A percentile compares a stretch with the other conserved stretches of the same genome.
Conservation (phyloP, 2,888 invertebrate species). For the Perdita meconis region DNA sequence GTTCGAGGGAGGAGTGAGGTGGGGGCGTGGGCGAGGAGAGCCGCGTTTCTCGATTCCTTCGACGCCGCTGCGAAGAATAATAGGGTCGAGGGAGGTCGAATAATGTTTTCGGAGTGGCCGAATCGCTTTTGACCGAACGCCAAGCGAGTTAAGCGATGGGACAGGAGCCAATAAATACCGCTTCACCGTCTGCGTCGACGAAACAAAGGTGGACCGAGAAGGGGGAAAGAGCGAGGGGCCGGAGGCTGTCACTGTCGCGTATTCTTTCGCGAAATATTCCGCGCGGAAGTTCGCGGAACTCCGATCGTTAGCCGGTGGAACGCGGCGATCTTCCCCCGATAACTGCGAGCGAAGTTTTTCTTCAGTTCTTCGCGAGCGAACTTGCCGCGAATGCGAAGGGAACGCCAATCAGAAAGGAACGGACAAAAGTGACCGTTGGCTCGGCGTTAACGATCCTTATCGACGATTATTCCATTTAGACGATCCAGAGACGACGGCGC, state of each 20-base stretch:
- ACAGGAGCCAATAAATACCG: conserved; percentile 56
- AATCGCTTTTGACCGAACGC: conserved; percentile 56
- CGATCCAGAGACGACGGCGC: neutral
- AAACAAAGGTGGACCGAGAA: conserved; percentile 7
- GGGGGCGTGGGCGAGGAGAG: too few species aligned
- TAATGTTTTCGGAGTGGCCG: conserved; percentile 44
- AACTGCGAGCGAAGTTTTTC: conserved; percentile 6
- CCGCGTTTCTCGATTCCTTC: neutral
- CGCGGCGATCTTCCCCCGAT: neutral
- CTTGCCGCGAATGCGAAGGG: neutral
- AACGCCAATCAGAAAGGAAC: neutral
- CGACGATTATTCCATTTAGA: conserved; percentile 29
- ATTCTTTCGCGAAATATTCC: conserved; percentile 1
- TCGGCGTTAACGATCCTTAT: conserved; percentile 47
- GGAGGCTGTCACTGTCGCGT: conserved; percentile 4
- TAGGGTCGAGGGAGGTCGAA: conserved; percentile 33
- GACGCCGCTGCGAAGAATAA: conserved; percentile 16
- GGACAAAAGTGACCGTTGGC: conserved; percentile 4
- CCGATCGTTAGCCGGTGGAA: conserved; percentile 14
- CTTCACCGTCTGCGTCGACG: conserved; percentile 5
- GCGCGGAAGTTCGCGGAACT: conserved; percentile 1
- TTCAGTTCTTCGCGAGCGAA: neutral
- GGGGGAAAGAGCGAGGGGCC: too few species aligned
- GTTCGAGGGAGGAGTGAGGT: too few species aligned
- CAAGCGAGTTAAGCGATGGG: conserved; percentile 58